Conservation (phyloP, 1,140 invertebrate species). For the Megalopta genalis region DNA sequence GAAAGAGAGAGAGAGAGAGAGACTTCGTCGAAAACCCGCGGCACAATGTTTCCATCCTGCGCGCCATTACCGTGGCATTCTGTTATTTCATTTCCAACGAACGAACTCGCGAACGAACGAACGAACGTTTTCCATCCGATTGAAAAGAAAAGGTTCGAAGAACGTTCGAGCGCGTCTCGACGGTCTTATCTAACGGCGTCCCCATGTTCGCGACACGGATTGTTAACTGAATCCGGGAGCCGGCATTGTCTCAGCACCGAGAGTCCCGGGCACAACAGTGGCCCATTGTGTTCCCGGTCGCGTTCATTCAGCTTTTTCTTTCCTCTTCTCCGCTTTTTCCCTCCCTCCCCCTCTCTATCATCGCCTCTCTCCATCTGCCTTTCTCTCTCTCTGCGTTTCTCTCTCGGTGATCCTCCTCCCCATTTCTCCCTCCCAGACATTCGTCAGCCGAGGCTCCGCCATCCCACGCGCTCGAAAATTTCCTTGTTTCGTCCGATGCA, state of each 20-base stretch:
- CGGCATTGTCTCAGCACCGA: constrained; percentile 64
- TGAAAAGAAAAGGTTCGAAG: constrained; percentile 36
- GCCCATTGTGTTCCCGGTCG: constrained; percentile 66
- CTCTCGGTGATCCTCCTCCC: too few relatives aligned
- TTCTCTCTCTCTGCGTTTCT: not conserved
- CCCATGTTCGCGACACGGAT: constrained; percentile 65
- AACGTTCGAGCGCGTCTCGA: constrained; percentile 45
- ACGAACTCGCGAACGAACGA: not conserved
- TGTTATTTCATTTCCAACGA: constrained; percentile 24
- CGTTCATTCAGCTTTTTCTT: constrained; percentile 61
- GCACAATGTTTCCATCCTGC: constrained; percentile 30
- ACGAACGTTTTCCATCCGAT: constrained; percentile 33
- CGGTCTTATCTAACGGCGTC: constrained; percentile 66
- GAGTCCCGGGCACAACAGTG: constrained; percentile 62
- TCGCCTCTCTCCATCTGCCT: not conserved
- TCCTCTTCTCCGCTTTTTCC: constrained; percentile 41
- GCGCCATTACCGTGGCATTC: constrained; percentile 29
- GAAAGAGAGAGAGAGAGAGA: not conserved
- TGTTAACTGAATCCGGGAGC: constrained; percentile 70
- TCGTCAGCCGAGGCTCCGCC: constrained; percentile 34
- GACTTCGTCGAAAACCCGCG: constrained; percentile 5
- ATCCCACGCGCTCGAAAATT: constrained; percentile 12
- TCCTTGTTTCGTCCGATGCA: constrained; percentile 4
- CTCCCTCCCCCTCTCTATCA: not conserved
- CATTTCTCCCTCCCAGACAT: constrained; percentile 15